Base-by-base conservation (phyloP, 92 coral and sea anemone genomes). In the Heteractis magnifica region DNA sequence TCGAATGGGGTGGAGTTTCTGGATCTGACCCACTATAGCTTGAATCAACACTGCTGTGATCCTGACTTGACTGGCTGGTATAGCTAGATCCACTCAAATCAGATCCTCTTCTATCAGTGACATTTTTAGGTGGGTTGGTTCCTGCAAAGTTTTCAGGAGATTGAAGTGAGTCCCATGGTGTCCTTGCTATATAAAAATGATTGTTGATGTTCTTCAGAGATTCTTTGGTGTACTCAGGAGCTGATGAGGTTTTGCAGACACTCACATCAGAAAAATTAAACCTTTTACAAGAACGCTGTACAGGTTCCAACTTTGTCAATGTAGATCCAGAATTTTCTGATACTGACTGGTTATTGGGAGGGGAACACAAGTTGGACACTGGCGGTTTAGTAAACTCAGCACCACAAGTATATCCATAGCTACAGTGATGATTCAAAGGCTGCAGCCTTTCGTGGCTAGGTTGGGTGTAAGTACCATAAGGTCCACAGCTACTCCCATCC, bases 1-100 rank as follows among this genome's bases (percentile, higher is more conserved):
- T 6, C 9, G 86, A 75, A 11, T 52, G 51, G 41, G 86, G 79
- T 82, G 79, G 65, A 4, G 79, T 48, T 14, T 59, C 79, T 8
- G 55, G 79, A 21, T 84, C 87, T 4, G 86, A 83, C 6, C 78
- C 86, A 65, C 87, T 84, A 58, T 34, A 26, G 62, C 72, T 75
- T n/a, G 81, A 75, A 6, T 52, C 79, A 18, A 56, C 56, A 51
- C 87, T 77, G 52, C 79, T 76, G 5, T 73, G 87, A 5, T 75
- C 84, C 8, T 70, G 84, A 52, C 84, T 81, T 8, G 84, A 81
- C 51, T 70, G 77, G 23, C 82, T 84, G 14, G 76, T 64, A 60
- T 16, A 84, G 53, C 87, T 84, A 11, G 87, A 76, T 15, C 49
- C 75, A 65, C 87, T 84, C 20, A 84, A 15, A 77, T 84, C 80